Conservation (phyloP, 2,888 invertebrate species). For the Tetragonula carbonaria region DNA sequence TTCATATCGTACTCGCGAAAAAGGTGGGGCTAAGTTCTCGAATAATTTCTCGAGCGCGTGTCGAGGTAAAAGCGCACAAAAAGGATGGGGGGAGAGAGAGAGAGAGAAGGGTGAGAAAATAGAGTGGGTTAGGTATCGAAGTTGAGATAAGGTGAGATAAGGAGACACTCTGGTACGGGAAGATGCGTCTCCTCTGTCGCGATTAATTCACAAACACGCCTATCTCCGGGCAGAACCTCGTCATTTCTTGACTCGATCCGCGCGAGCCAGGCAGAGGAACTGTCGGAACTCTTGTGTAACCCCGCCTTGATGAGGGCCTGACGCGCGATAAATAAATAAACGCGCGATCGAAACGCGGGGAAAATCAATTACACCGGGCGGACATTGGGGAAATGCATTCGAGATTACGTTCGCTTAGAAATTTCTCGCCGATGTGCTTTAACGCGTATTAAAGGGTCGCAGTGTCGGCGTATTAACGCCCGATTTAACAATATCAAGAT, state of each 20-base stretch:
- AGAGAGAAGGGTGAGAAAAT: no score
- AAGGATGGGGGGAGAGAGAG: neutral
- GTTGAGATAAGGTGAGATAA: no score
- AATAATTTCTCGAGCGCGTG: neutral
- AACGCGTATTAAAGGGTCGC: neutral
- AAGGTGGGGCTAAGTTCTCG: neutral
- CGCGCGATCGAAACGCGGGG: slow-evolving; percentile 15
- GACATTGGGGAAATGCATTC: slow-evolving; percentile 46
- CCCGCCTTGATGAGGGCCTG: slow-evolving; percentile 19
- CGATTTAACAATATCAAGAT: no score
- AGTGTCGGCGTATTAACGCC: no score
- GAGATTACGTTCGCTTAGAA: slow-evolving; percentile 7
- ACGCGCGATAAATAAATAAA: slow-evolving; percentile 55
- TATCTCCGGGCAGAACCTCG: slow-evolving; percentile 16
- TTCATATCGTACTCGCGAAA: no score
- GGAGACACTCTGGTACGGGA: slow-evolving; percentile 12
- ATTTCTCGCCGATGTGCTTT: neutral
- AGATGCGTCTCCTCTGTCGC: slow-evolving; percentile 30
- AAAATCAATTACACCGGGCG: slow-evolving; percentile 34
- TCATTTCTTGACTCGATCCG: slow-evolving; percentile 18
- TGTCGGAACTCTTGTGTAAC: slow-evolving; percentile 23
- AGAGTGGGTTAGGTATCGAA: neutral
- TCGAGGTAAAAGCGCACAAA: no score
- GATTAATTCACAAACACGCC: slow-evolving; percentile 63
- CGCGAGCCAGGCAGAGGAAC: neutral